Percentiles rank a stretch among this genome's conserved stretches.
phyloP scores from a whole-genome alignment of 2,888 invertebrate species.

The Pyrrhosoma nymphula region DNA sequence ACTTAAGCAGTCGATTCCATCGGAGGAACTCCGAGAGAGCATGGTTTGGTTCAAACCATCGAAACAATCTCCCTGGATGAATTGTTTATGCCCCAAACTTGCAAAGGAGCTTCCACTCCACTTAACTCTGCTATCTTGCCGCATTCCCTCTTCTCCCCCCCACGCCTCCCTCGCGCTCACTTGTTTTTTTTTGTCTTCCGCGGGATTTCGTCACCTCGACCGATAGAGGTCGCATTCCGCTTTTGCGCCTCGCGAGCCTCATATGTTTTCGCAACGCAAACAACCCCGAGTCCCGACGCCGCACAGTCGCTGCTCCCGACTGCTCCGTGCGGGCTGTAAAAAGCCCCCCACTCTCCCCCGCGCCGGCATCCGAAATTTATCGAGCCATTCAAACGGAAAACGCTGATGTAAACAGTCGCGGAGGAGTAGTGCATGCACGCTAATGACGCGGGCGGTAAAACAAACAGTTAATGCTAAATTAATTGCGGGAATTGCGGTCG shows the following conservation, averaged over 20 bases:
- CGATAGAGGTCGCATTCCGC: background rate
- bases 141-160: background rate
- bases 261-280: conserved; percentile 9
- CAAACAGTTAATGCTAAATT: background rate
- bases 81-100: background rate
- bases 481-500: conserved; percentile 13
- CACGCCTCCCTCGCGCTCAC: background rate
- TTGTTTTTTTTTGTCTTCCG: background rate
- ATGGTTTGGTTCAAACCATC: background rate
- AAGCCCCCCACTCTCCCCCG: background rate
- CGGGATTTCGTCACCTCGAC: conserved; percentile 16
- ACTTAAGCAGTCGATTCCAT: no score
- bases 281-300: background rate
- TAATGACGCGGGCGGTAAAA: conserved; percentile 13
- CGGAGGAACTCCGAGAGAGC: background rate
- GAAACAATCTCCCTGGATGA: background rate
- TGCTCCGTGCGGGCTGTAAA: background rate
- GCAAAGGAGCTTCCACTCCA: background rate
- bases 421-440: background rate
- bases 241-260: background rate
- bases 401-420: background rate
- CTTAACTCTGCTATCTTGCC: no score
- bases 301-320: background rate
- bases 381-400: conserved; percentile 28
- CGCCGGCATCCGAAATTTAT: conserved; percentile 21